Percentiles rank a stretch among this genome's conserved stretches.
Evolutionary conservation across 2,888 invertebrate species (phyloP).

Genomic region (Xestia ashworthii): DNA sequence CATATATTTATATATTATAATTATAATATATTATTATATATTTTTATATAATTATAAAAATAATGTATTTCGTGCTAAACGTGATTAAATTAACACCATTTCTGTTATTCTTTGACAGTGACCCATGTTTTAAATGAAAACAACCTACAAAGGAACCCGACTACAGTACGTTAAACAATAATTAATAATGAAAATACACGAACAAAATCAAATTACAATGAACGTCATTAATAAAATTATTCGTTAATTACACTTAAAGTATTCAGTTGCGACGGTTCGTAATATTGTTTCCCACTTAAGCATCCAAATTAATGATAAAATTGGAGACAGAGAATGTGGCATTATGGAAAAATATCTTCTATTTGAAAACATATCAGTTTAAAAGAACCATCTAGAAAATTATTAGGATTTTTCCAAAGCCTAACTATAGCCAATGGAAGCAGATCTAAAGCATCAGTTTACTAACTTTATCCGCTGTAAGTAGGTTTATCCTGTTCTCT

Average conservation of each 20-base stretch:
- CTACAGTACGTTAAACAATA: conserved; percentile 26
- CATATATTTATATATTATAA: no score
- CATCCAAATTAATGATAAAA: conserved; percentile 32
- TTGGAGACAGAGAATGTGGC: not conserved
- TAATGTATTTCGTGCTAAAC: not conserved
- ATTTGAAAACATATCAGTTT: not conserved
- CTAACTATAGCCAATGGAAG: conserved; percentile 66
- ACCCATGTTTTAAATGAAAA: conserved; percentile 25
- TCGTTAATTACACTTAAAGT: conserved; percentile 38
- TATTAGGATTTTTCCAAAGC: conserved; percentile 67
- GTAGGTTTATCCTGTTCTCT: conserved; percentile 78
- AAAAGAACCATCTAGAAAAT: conserved; percentile 52
- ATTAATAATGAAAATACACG: conserved; percentile 39
- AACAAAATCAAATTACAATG: conserved; percentile 50
- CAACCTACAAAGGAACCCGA: conserved; percentile 19
- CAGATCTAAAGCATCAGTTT: conserved; percentile 75
- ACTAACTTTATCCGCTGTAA: conserved; percentile 77
- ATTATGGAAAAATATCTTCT: not conserved
- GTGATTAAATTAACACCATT: not conserved
- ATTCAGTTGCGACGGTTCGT: conserved; percentile 31
- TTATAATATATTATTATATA: no score
- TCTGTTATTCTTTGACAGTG: not conserved
- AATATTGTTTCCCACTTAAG: conserved; percentile 32
- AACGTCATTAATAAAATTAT: conserved; percentile 46
- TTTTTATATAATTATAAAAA: no score